These are phyloP conservation scores for Chironex yamaguchii DNA, from an alignment of 30 jellyfish, hydroid and myxozoan genomes.

Conservation along the genomic window DNA sequence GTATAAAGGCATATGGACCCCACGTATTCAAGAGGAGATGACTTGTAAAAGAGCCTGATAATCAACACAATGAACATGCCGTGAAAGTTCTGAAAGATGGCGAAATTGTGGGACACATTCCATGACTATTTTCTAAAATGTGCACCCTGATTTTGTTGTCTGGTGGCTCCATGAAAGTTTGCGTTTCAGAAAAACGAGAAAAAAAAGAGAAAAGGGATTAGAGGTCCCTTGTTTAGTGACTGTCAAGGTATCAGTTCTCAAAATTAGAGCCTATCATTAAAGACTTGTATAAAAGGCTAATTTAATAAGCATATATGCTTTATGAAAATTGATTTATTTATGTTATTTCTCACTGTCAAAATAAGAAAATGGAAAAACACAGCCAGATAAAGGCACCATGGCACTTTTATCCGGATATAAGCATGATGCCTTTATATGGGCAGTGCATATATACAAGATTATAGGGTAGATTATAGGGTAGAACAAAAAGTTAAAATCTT, in stretches of 20 bases:
- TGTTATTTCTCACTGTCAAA: not conserved
- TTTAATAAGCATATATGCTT: not conserved
- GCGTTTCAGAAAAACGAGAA: conserved; percentile 30
- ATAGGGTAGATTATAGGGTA: not conserved
- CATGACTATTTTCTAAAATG: conserved; percentile 36
- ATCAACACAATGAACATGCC: conserved; percentile 51
- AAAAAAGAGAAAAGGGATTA: conserved; percentile 5
- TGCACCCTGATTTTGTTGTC: conserved; percentile 61
- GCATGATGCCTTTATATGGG: not conserved
- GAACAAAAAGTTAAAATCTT: too few relatives aligned
- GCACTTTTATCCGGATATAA: not conserved
- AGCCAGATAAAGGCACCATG: not conserved
- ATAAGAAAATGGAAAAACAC: not conserved
- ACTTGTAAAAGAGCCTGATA: conserved; percentile 46
- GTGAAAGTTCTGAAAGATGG: conserved; percentile 29
- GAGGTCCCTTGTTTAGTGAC: conserved; percentile 11
- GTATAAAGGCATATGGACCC: conserved; percentile 23
- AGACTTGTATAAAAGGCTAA: conserved; percentile 35
- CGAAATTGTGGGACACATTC: conserved; percentile 54
- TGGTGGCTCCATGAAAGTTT: conserved; percentile 52
- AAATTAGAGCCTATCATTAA: conserved; percentile 37
- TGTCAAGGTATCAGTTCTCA: conserved; percentile 12
- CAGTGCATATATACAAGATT: not conserved
- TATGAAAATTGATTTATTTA: not conserved
- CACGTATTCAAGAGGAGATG: conserved; percentile 50